phyloP scores from a whole-genome alignment of 2,888 invertebrate genomes.

The Apantesis nais region DNA sequence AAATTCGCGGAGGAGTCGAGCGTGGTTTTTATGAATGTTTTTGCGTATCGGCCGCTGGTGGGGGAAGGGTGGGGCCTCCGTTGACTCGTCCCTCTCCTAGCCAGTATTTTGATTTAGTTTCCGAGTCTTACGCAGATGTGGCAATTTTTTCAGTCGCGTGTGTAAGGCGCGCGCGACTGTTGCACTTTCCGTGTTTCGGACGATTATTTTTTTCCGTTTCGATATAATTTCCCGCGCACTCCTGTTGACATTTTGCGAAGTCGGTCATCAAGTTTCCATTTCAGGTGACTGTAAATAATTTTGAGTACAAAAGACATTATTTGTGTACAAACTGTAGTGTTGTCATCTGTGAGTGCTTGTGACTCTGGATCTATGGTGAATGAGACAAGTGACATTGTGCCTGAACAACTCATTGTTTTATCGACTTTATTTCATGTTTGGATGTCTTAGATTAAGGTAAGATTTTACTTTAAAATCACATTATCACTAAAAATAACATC shows the following conservation, averaged over 20 bases:
- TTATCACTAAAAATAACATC: background rate
- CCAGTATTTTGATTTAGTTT: conserved; percentile 86
- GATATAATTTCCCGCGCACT: conserved; percentile 62
- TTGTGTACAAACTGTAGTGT: conserved; percentile 55
- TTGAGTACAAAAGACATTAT: conserved; percentile 57
- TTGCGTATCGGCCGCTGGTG: conserved; percentile 76
- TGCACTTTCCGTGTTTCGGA: conserved; percentile 65
- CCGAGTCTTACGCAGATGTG: conserved; percentile 84
- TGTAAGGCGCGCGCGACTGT: conserved; percentile 78
- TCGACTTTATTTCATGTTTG: conserved; percentile 65
- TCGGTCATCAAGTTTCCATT: conserved; percentile 57
- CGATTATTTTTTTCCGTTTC: conserved; percentile 58
- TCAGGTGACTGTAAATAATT: conserved; percentile 59
- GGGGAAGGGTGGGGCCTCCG: conserved; percentile 82
- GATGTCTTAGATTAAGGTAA: conserved; percentile 80
- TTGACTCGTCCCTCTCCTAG: conserved; percentile 83
- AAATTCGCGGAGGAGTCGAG: conserved; percentile 79
- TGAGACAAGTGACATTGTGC: conserved; percentile 57
- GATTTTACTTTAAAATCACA: conserved; percentile 36
- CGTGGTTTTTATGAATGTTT: conserved; percentile 84
- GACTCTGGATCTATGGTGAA: conserved; percentile 53
- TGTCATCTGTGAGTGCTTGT: conserved; percentile 53
- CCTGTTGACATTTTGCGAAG: conserved; percentile 51
- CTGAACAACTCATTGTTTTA: conserved; percentile 46
- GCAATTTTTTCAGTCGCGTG: conserved; percentile 85